Base-by-base conservation (phyloP, 2,888 invertebrate species). In the Acleris emargana region DNA sequence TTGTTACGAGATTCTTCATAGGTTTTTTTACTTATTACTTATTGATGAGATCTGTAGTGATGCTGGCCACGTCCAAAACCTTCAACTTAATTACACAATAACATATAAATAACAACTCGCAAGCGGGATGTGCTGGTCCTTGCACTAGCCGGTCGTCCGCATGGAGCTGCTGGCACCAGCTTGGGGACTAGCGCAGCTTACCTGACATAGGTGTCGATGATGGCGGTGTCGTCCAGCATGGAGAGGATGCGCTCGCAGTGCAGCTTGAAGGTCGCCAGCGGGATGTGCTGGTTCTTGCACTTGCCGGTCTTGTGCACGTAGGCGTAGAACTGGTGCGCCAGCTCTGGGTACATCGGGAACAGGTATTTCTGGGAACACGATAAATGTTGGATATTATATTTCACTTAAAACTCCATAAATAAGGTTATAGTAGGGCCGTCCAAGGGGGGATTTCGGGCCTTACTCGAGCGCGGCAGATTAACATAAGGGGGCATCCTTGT, bases 281-380 rank as follows among this genome's bases (percentile, higher is more conserved):
- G 94, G 62, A 96, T 88, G 81, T 95, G 94, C 51, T 87, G 81
- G 67, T 94, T 94, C 74, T 94, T 94, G 69, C 94, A 94, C 73
- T 94, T 93, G 71, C 91, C 91, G 25, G 82, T 81, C 69, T 93
- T 94, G 77, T 94, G 95, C 70, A 97, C 90, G 81, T 95, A 93
- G 64, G 87, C 87, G 83, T 94, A 97, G 68, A 97, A 91, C 73
- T 95, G 94, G 17, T 94, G 91, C 1, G 95, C 96, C 74, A 97
- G 91, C 72, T 96, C 94, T 3, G 94, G 93, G 82, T 97, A 96
- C 80, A 94, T 94, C n/a, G 97, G 96, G 85, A 97, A 97, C 71
- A 97, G 91, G 86, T 96, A 96, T 75, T 94, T 94, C 95, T 96
- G 89, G 51, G 69, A 73, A 60, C 53, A 25, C 22, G 18, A 16